These are phyloP conservation scores for Apodemus speciosus DNA, from an alignment of 2,113 vertebrate genomes.

Conservation along the genomic window DNA sequence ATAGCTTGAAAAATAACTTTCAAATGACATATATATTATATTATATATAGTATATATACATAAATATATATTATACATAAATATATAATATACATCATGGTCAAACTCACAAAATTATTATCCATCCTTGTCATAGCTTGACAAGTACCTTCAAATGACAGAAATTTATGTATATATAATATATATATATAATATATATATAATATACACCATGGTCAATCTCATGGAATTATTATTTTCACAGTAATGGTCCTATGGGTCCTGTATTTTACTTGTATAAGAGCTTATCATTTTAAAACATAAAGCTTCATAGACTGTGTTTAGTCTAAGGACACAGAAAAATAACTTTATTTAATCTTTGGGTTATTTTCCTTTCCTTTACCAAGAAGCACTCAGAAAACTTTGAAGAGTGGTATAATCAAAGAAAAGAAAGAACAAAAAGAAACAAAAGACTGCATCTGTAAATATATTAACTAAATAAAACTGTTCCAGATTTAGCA, in stretches of 20 bases:
- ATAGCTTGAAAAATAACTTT: not conserved
- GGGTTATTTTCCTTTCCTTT: not conserved
- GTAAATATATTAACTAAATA: conserved; percentile 44
- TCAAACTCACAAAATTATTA: not conserved
- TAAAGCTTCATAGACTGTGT: not conserved
- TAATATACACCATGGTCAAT: not conserved
- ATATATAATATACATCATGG: not conserved
- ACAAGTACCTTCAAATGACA: too few relatives aligned
- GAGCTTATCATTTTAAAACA: conserved; percentile 6
- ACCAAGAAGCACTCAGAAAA: conserved; percentile 33
- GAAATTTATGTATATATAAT: too few relatives aligned
- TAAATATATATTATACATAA: not conserved
- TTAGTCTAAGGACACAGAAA: conserved; percentile 29
- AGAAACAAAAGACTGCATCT: not conserved
- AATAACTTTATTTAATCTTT: not conserved
- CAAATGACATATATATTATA: not conserved
- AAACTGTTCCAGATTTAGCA: conserved; percentile 23
- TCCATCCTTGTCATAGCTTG: not conserved
- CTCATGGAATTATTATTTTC: not conserved
- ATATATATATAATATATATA: too few relatives aligned
- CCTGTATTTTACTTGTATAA: not conserved
- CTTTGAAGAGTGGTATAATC: not conserved
- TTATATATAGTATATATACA: too few relatives aligned
- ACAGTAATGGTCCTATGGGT: not conserved
- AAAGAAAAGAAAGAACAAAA: not conserved